These are phyloP conservation scores for Dyspetes luteomarginatus DNA, from an alignment of 2,888 invertebrate species.

Conservation along the genomic window DNA sequence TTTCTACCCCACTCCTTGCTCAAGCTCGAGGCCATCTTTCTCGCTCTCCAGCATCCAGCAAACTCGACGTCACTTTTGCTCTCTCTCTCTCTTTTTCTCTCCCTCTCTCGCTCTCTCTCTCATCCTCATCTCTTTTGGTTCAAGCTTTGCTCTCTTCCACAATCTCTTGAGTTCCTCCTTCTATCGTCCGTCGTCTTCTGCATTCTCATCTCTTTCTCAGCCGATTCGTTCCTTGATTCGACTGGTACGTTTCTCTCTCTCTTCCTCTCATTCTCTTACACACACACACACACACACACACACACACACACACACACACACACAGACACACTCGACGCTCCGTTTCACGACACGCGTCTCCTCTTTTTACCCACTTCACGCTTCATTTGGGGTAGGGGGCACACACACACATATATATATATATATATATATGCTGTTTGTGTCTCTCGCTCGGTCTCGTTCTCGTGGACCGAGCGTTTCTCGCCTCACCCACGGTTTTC, in stretches of 20 bases:
- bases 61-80: slow-evolving; percentile 6
- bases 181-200: slow-evolving; percentile 41
- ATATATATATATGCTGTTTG: slow-evolving; percentile 2
- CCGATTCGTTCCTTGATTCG: slow-evolving; percentile 20
- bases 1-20: slow-evolving; percentile 12
- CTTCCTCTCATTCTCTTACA: slow-evolving; percentile 6
- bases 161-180: slow-evolving; percentile 49
- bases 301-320: slow-evolving; percentile 4
- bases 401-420: neutral
- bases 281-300: slow-evolving; percentile 4
- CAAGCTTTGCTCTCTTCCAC: slow-evolving; percentile 29
- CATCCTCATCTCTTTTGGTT: slow-evolving; percentile 29
- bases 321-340: slow-evolving; percentile 22
- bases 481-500: slow-evolving; percentile 57
- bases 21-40: slow-evolving; percentile 51
- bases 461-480: slow-evolving; percentile 53
- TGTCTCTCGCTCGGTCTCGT: slow-evolving; percentile 59
- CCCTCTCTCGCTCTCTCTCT: slow-evolving; percentile 49
- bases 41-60: slow-evolving; percentile 28
- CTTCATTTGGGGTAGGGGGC: slow-evolving; percentile 21
- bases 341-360: slow-evolving; percentile 55
- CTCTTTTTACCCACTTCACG: slow-evolving; percentile 63
- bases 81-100: slow-evolving; percentile 41
- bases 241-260: slow-evolving; percentile 18
- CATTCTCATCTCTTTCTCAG: slow-evolving; percentile 33